Evolutionary conservation across 2,113 vertebrate species (phyloP).

Genomic region (Aptenodytes patagonicus): DNA sequence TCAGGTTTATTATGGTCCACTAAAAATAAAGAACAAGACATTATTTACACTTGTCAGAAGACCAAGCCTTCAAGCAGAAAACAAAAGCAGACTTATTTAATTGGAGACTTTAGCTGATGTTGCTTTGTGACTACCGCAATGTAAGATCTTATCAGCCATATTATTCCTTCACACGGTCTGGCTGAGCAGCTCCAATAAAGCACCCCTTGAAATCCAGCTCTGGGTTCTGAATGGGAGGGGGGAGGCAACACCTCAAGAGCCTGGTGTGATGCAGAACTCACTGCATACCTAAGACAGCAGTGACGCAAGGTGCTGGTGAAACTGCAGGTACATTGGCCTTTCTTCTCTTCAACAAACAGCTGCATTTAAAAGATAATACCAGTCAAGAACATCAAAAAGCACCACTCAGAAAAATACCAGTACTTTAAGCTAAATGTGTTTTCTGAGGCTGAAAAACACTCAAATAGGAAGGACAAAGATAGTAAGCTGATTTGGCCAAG

Average conservation of each 20-base stretch:
- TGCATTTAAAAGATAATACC: background rate
- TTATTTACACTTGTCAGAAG: background rate
- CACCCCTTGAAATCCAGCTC: background rate
- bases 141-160: background rate
- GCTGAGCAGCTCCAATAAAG: background rate
- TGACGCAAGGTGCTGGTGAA: background rate
- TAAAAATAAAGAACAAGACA: background rate
- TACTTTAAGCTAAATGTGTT: background rate
- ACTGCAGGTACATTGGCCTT: background rate
- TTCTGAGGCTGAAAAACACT: background rate
- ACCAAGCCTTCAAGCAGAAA: background rate
- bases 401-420: background rate
- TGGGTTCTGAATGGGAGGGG: background rate
- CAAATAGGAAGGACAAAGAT: background rate
- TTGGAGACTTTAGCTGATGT: background rate
- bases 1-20: background rate
- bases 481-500: background rate
- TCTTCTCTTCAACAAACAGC: background rate
- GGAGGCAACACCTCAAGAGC: background rate
- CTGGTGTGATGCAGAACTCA: background rate
- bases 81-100: background rate
- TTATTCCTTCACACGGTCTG: fast-evolving
- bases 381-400: background rate
- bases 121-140: background rate
- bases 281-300: background rate